Evolutionary conservation across 1,140 invertebrate species (phyloP).

Genomic region (Hycleus cichorii): DNA sequence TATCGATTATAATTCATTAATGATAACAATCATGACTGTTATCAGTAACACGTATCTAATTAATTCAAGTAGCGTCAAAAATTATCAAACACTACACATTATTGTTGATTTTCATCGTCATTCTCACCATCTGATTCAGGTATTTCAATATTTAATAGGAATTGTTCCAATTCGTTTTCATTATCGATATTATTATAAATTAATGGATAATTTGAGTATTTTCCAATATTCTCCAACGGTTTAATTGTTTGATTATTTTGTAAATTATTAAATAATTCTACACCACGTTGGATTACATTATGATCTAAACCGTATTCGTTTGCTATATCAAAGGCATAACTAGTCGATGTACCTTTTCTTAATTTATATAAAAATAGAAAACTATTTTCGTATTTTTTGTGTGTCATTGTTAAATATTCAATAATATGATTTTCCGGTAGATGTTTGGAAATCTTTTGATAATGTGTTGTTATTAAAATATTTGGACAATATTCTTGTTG

Average conservation of each 20-base stretch:
- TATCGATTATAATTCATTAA: no score
- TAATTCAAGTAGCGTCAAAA: conserved; percentile 1
- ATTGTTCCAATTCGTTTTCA: not conserved
- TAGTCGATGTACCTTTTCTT: conserved; percentile 28
- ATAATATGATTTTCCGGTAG: conserved; percentile 56
- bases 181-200: no score
- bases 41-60: not conserved
- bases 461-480: conserved; percentile 71
- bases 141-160: not conserved
- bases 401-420: conserved; percentile 42
- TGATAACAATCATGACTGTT: not conserved
- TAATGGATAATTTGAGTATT: no score
- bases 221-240: not conserved
- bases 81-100: not conserved
- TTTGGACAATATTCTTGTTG: conserved; percentile 57
- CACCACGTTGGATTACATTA: conserved; percentile 22
- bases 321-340: conserved; percentile 32
- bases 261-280: conserved; percentile 16
- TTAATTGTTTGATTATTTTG: conserved; percentile 11
- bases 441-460: conserved; percentile 54
- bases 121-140: not conserved
- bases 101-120: not conserved
- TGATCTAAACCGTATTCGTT: conserved; percentile 23
- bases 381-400: conserved; percentile 20
- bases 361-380: conserved; percentile 36